Evolutionary conservation across 1,140 invertebrate species (phyloP), one percentile per base, ranked within the genome.

Genomic region (Gerris buenoi): DNA sequence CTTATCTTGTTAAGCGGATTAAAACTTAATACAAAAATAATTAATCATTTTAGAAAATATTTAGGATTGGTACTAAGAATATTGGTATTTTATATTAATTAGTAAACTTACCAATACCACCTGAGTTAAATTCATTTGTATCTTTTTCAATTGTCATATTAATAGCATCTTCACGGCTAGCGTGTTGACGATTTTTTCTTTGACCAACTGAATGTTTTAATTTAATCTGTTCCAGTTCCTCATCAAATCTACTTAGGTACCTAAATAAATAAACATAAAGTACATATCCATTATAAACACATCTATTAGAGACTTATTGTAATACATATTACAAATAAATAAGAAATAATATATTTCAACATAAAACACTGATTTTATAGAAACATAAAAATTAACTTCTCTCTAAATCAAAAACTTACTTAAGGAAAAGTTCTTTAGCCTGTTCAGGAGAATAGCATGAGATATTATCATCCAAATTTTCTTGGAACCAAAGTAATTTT

Each of bases 161-260:
- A 26, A 91, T 84, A 18, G 86, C 80, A 79, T 88, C 85, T 77
- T 88, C 83, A 69, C 89, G 81, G 71, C 82, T 88, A 1, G 85
- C 86, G 76, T 90, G 87, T 72, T 90, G 88, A 25, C 86, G 79
- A 25, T 70, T 71, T 72, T 82, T 85, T 70, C 84, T 80, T 28
- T 81, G 79, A 18, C 86, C 85, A 56, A 90, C 82, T 0, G 86
- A 87, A 72, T 88, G 85, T 74, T 89, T 90, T 2, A 89, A 76
- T 25, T 77, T 73, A 72, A 91, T 90, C 76, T 89, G 86, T 70
- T 86, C 82, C 28, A 90, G 74, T 79, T 91, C 88, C 68, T 88
- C 86, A 72, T 89, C 83, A 77, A 90, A 87, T 63, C 88, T 78
- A 1, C 75, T 71, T 63, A 86, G 76, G 70, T 83, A 84, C 64